Conservation (phyloP, 2,797 vertebrate genomes). For the Catamblyrhynchus diadema region DNA sequence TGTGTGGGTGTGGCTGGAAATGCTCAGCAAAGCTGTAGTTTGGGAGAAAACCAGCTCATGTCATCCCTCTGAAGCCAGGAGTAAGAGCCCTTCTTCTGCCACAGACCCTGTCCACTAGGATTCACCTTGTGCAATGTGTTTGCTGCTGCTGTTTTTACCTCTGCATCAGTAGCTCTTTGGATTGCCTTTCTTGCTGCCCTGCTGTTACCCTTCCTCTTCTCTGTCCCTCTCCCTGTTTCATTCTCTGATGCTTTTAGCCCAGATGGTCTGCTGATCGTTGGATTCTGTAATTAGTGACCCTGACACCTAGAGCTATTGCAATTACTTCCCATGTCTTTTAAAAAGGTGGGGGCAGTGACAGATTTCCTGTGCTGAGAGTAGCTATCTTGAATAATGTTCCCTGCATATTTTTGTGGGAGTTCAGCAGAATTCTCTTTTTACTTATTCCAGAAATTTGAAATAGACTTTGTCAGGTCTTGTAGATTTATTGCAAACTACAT, state of each 20-base stretch:
- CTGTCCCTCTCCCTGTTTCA: background rate
- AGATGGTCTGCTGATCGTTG: background rate
- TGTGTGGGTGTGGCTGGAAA: background rate
- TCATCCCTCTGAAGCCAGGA: background rate
- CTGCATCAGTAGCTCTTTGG: background rate
- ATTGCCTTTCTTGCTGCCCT: background rate
- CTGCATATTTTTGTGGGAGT: background rate
- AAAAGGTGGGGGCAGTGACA: background rate
- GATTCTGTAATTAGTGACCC: background rate
- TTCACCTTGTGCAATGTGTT: background rate
- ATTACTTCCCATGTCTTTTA: rapidly evolving
- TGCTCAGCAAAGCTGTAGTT: background rate
- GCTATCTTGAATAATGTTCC: background rate
- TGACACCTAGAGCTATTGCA: background rate
- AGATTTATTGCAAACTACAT: background rate
- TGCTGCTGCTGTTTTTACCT: background rate
- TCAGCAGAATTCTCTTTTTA: background rate
- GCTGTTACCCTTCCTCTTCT: background rate
- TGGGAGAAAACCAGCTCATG: background rate
- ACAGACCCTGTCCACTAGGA: rapidly evolving
- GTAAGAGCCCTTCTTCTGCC: background rate
- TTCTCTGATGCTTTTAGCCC: background rate
- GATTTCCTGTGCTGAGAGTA: background rate
- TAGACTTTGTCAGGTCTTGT: background rate
- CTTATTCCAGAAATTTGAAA: background rate